Conservation (phyloP, 1,140 invertebrate species). For the Marisa cornuarietis region DNA sequence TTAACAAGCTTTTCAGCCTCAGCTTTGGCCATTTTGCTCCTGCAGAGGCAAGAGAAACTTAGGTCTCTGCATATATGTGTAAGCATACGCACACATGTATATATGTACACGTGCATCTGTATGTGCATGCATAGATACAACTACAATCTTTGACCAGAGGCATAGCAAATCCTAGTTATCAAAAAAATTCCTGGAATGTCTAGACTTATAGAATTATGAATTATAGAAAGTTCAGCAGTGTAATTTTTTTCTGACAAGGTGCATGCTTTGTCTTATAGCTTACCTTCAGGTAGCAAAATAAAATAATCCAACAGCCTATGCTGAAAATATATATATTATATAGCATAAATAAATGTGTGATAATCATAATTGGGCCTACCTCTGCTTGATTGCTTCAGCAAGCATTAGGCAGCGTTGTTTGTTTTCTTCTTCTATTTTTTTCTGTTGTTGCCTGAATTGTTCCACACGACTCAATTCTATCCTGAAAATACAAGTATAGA, state of each 20-base stretch:
- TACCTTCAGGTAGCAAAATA: too few relatives aligned
- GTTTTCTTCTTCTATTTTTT: conserved; percentile 81
- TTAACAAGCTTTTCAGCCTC: conserved; percentile 76
- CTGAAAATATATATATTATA: too few relatives aligned
- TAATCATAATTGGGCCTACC: conserved; percentile 63
- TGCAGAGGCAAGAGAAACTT: conserved; percentile 46
- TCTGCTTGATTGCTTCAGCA: conserved; percentile 77
- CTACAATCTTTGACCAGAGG: neutral
- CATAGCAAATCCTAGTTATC: too few relatives aligned
- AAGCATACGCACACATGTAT: neutral
- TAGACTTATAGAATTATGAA: too few relatives aligned
- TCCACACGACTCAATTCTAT: conserved; percentile 66
- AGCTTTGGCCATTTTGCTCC: conserved; percentile 77
- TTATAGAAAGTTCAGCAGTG: neutral
- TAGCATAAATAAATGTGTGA: too few relatives aligned
- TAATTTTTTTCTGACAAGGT: too few relatives aligned
- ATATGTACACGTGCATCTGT: neutral
- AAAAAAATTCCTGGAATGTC: neutral
- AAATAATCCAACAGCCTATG: too few relatives aligned
- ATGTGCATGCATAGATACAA: too few relatives aligned
- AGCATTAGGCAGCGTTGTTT: conserved; percentile 78
- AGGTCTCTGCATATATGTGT: neutral
- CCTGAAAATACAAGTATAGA: conserved; percentile 37
- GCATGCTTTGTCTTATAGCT: too few relatives aligned
- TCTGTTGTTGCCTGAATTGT: conserved; percentile 77